Evolutionary conservation across 2,888 invertebrate species (phyloP), one percentile per base, ranked within the genome.

Genomic region (Aporophyla lueneburgensis): DNA sequence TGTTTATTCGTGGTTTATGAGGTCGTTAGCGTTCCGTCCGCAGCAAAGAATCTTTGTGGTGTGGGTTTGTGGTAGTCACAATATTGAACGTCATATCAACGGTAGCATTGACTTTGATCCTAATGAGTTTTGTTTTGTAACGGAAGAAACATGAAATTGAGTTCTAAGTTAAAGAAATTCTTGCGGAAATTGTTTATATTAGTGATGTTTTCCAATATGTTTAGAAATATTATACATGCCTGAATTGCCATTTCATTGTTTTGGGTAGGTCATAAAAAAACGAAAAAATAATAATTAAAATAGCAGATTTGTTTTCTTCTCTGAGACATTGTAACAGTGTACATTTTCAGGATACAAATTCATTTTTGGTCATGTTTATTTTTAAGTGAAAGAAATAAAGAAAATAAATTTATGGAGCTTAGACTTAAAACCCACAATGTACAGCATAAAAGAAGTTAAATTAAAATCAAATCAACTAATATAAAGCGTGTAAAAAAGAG

Each of bases 1-100:
- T 74, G 54, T 71, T 74, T 71, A 58, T 69, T 61, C 33, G 71
- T 85, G 71, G 62, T 85, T 69, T 81, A 81, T 71, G 78, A 77
- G 82, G 68, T 33, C 71, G 68, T 69, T 74, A 62, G n/a, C 68
- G 67, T 75, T 71, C 62, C 40, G 43, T 67, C 40, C 62, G 49
- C 27, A 70, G 81, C 67, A 83, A 73, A 58, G 21, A 70, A 54
- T 65, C 71, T 69, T 76, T 76, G 76, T 81, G 51, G 61, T 14
- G 61, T 59, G 27, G 54, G 46, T 70, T 72, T 56, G 56, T 49
- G 66, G 66, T 74, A 33, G 46, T 62, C 9, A n/a, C 40, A 40
- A n/a, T 67, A 59, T 71, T 49, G 24, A 58, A 62, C 62, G 43
- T 72, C 51, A 61, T 59, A 46, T 58, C 27, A 21, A 49, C 33